These are phyloP conservation scores for Drosophila tripunctata DNA, from an alignment of 2,888 invertebrate genomes.

Conservation along the genomic window DNA sequence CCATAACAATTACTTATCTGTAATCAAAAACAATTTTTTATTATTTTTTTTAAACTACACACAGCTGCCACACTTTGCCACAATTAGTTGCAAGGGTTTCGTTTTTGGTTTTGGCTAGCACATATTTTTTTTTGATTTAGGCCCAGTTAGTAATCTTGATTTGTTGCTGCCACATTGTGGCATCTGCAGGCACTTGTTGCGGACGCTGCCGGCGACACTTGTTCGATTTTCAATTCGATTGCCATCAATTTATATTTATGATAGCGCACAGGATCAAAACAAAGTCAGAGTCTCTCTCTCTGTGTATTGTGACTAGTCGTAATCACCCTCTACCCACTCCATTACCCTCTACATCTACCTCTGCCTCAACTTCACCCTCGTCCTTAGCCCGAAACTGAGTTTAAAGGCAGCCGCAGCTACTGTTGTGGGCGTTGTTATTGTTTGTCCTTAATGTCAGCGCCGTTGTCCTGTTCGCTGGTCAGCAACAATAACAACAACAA, in stretches of 20 bases:
- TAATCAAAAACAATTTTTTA: not conserved
- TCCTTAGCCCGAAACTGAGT: slow-evolving; percentile 1
- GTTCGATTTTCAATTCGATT: slow-evolving; percentile 37
- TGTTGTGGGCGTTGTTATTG: slow-evolving; percentile 65
- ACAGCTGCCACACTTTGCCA: slow-evolving; percentile 12
- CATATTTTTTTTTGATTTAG: not conserved
- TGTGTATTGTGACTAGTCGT: slow-evolving; percentile 35
- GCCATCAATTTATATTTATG: slow-evolving; percentile 46
- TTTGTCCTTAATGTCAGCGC: slow-evolving; percentile 52
- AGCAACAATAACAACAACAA: slow-evolving; percentile 24
- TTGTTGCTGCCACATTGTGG: not conserved
- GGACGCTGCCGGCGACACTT: slow-evolving; percentile 26
- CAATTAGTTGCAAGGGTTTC: not conserved
- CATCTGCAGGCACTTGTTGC: slow-evolving; percentile 34
- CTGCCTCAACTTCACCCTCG: not conserved
- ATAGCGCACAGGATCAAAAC: slow-evolving; percentile 39
- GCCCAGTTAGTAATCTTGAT: not conserved
- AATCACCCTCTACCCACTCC: slow-evolving; percentile 15
- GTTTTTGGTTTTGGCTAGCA: not conserved
- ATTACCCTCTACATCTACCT: slow-evolving; percentile 1
- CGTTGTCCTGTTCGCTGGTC: slow-evolving; percentile 51
- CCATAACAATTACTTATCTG: not conserved
- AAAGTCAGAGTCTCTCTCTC: not conserved
- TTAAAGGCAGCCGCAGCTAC: slow-evolving; percentile 38
- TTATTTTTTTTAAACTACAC: not conserved